A percentile compares a stretch with the other conserved stretches of the same genome.
Conservation (phyloP, 2,113 vertebrate species). For the Xyrauchen texanus region DNA sequence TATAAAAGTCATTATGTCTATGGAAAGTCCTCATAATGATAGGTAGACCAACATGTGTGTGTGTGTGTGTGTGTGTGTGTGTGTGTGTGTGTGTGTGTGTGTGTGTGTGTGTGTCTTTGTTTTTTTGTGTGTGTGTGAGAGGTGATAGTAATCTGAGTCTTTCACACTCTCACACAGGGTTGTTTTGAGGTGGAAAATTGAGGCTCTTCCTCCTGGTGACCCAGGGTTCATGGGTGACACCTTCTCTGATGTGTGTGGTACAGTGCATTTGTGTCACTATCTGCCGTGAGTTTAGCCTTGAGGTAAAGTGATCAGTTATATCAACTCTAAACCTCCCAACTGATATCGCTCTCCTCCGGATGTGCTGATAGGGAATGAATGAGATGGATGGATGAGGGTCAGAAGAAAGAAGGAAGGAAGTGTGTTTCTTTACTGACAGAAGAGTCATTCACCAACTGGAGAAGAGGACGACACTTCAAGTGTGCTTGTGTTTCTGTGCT, state of each 20-base stretch:
- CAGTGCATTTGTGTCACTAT: slow-evolving; percentile 13
- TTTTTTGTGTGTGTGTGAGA: slow-evolving; percentile 46
- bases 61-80: no score
- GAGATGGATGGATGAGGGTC: slow-evolving; percentile 48
- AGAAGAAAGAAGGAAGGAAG: slow-evolving; percentile 17
- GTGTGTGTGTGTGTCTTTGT: no score
- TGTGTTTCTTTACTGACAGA: slow-evolving; percentile 39
- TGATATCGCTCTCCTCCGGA: slow-evolving; percentile 21
- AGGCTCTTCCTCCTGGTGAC: slow-evolving; percentile 51
- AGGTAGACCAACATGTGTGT: no score
- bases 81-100: no score
- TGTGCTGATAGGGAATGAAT: slow-evolving; percentile 38
- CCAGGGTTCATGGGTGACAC: slow-evolving; percentile 47
- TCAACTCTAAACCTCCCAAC: background rate
- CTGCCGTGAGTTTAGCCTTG: slow-evolving; percentile 16
- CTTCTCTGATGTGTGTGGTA: slow-evolving; percentile 39
- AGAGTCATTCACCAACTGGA: slow-evolving; percentile 43
- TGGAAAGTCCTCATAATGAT: no score
- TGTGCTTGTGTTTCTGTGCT: background rate
- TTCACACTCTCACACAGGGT: slow-evolving; percentile 70
- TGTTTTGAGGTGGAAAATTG: slow-evolving; percentile 56
- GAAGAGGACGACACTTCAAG: slow-evolving; percentile 2
- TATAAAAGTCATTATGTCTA: no score
- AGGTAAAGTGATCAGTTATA: slow-evolving; percentile 11
- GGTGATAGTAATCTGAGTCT: slow-evolving; percentile 59